Evolutionary conservation across 2,888 invertebrate genomes (phyloP), one percentile per base, ranked within the genome.

Genomic region (Encarsia formosa): DNA sequence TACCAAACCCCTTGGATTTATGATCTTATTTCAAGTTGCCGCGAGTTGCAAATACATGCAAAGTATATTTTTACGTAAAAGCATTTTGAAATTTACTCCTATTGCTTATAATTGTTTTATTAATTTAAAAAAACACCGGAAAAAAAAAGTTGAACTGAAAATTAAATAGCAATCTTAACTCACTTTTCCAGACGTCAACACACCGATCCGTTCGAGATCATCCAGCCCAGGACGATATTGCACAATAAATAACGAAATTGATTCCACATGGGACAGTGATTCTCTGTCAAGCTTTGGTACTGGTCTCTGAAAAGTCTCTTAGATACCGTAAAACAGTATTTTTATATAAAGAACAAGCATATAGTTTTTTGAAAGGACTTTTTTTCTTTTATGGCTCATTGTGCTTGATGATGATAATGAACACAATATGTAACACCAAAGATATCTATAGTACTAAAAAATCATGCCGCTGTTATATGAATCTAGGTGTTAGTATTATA

Each of bases 201-300:
- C 64, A 31, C 63, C 67, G 9, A 64, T 58, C 26, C 63, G 68
- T n/a, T 65, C 66, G 15, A 64, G 65, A 61, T 65, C 67, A 2
- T 65, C 63, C 8, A 65, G 66, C 38, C 67, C 68, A 23, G 60
- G 35, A 16, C 32, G 47, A 26, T 56, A 47, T 22, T 37, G 52
- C 19, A 38, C 16, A 20, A 47, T 40, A 20, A 49, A 49, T 31
- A 59, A 47, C 35, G 56, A 61, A 32, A 50, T 60, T 18, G 56
- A 60, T 31, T 57, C 57, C 23, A 58, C 58, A 49, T 64, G 62
- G 58, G 59, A 60, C 34, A 57, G 57, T 44, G 57, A 54, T n/a
- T 54, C 54, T 3, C 16, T 49, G 19, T 58, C 58, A n/a, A 59
- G 47, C 22, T 50, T 56, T 20, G 57, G 56, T 18, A 43, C 53